Evolutionary conservation across 2,888 invertebrate genomes (phyloP), one percentile per base, ranked within the genome.

Genomic region (Megamerina dolium): DNA sequence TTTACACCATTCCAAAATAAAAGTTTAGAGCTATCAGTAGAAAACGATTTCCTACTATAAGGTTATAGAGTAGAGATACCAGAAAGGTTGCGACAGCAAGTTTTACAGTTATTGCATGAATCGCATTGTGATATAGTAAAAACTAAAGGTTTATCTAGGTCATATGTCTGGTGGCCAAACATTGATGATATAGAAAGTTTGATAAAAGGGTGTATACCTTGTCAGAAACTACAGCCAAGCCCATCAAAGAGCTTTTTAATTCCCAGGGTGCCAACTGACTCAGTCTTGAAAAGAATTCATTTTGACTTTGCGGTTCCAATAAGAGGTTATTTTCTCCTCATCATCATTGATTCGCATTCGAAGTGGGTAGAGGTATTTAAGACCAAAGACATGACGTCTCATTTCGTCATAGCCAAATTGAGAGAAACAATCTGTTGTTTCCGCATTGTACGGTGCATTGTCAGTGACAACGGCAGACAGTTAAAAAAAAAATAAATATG

Each of bases 291-390:
- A 6, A 27, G 49, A 14, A 37, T 48, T 35, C 48, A 51, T 35
- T 35, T 46, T 27, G 46, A 51, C 19, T 48, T 51, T 37, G 51
- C 51, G 34, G 46, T 44, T 3, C 51, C 51, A 5, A 51, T 45
- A 16, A 37, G 19, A 14, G 26, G 32, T 16, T 20, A 21, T 40
- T 39, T 47, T 23, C 30, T 47, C 12, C 37, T 49, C 13, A 30
- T 47, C 19, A 35, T 46, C 9, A 34, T 49, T 21, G 49, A 47
- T 27, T 46, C 50, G 21, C 37, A 34, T 37, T 41, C 47, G 5
- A 45, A 48, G 41, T 51, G 44, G 35, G 40, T 46, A 16, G 46
- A 51, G 38, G 41, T 51, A 14, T 51, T 51, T 26, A 49, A 43
- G 16, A 46, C 43, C 8, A 51, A 51, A 41, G 31, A 37, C 14